Evolutionary conservation across 53 echinoderm and acorn worm species (phyloP), one percentile per base, ranked within the genome.

Genomic region (Hippasteria phrygiana): DNA sequence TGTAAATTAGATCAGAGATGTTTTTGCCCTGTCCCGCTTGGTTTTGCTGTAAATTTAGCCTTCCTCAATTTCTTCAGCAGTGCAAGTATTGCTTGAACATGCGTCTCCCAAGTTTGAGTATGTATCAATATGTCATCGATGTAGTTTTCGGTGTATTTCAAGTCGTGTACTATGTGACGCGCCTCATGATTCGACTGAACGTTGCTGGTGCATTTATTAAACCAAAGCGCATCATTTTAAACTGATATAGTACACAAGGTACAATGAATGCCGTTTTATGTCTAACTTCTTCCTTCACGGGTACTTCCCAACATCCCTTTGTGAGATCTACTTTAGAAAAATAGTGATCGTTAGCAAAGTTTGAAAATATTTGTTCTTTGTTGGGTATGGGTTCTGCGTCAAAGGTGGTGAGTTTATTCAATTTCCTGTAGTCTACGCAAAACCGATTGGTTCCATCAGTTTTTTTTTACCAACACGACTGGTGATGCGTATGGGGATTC

Each of bases 91-190:
- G 48, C 48, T 14, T 10, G 48, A 48, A 93, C 35, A 69, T 93
- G 93, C 22, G 87, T 81, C 59, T 93, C 90, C 82, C 74, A 90
- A 29, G 81, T 82, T 5, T 73, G 10, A 26, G 90, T 90, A 75
- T 93, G 83, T 13, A 93, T 82, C 31, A 93, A 55, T 11, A 93
- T 90, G 56, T 93, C 90, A 63, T 93, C 90, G 17, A 90, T 93
- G 59, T 93, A 93, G 51, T 90, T 87, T 16, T 67, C 36, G 27
- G 80, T 79, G 4, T 67, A n/a, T 27, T 65, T 20, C 35, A 89
- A 22, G 12, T 66, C 80, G 11, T 70, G 41, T n/a, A n/a, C n/a
- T n/a, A n/a, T 18, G 74, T 32, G 53, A 88, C 28, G 20, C 53
- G 37, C 43, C 89, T 66, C 89, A 89, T 89, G 26, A 89, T 48